Evolutionary conservation across 2,113 vertebrate species (phyloP), one percentile per base, ranked within the genome.

Genomic region (Mustelus asterias): DNA sequence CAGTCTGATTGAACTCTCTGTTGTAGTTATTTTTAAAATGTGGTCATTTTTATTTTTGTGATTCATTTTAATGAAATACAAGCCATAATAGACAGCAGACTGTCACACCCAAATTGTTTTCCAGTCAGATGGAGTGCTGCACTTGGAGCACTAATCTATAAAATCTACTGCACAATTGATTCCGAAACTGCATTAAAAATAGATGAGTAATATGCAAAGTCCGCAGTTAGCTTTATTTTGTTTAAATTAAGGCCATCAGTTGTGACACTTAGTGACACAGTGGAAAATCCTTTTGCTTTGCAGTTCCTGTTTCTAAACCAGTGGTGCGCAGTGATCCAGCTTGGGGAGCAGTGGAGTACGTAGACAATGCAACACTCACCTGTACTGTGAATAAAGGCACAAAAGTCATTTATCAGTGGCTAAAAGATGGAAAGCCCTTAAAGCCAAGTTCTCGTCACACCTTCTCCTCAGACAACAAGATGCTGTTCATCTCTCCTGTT

Each of bases 301-400:
- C 92, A 98, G 98, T 98, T 96, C 98, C 97, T 96, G 97, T 98
- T 96, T 96, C 96, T 67, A 97, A 98, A 83, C 98, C 98, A 22
- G 11, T 96, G 89, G 96, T 98, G 33, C 95, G 95, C 94, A 97
- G 83, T 44, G 97, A 97, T 16, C 98, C 98, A 20, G 96, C 97
- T 70, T 97, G 97, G 16, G 98, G 98, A 41, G 97, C 97, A 88
- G 98, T 98, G 96, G 98, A 98, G 33, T 94, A 97, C 0, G 96
- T 97, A 83, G 98, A 97, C 6, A 98, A 98, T 96, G 96, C 98
- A 95, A 98, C 98, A 1, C 96, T 98, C 96, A 97, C 96, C 2
- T 98, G 98, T 96, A 95, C 89, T 0, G 97, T 97, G 95, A 96
- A 93, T 67, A 96, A 96, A 44, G 98, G 98, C 83, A 98, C 98